Base-by-base conservation (phyloP, 1,140 invertebrate species). In the Hypothenemus hampei region DNA sequence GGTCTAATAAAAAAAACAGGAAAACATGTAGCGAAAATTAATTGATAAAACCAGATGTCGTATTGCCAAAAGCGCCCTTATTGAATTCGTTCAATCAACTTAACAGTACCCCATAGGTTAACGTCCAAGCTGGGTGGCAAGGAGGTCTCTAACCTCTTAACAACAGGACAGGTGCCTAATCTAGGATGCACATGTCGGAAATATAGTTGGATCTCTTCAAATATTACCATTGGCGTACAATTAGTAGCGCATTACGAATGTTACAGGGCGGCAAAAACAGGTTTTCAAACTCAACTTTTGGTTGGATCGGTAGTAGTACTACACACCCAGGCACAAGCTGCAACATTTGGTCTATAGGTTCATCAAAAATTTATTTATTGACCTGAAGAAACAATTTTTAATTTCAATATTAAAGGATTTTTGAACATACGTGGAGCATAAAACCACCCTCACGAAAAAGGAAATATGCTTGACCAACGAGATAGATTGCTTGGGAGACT, bases 381-480 rank as follows among this genome's bases (percentile, higher is more conserved):
- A n/a, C n/a, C n/a, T n/a, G n/a, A n/a, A 29, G 26, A 29, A 29
- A 29, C 26, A 29, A 29, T n/a, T n/a, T n/a, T n/a, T n/a, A n/a
- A n/a, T n/a, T n/a, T n/a, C n/a, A n/a, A n/a, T n/a, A n/a, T n/a
- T n/a, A n/a, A n/a, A n/a, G n/a, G n/a, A n/a, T n/a, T n/a, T n/a
- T n/a, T n/a, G n/a, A n/a, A n/a, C n/a, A n/a, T n/a, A n/a, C n/a
- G n/a, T n/a, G n/a, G n/a, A n/a, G n/a, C n/a, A n/a, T n/a, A n/a
- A n/a, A n/a, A n/a, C n/a, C n/a, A n/a, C n/a, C n/a, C n/a, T n/a
- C n/a, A n/a, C n/a, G n/a, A 18, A 8, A 47, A 33, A 47, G 45
- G 45, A 47, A 47, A 47, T 35, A 47, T 47, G 45, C 45, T 35
- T 47, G 45, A 47, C 26, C 45, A 15, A 35, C 31, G 13, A n/a